Evolutionary conservation across 2,113 vertebrate genomes (phyloP).

Genomic region (Daubentonia madagascariensis): DNA sequence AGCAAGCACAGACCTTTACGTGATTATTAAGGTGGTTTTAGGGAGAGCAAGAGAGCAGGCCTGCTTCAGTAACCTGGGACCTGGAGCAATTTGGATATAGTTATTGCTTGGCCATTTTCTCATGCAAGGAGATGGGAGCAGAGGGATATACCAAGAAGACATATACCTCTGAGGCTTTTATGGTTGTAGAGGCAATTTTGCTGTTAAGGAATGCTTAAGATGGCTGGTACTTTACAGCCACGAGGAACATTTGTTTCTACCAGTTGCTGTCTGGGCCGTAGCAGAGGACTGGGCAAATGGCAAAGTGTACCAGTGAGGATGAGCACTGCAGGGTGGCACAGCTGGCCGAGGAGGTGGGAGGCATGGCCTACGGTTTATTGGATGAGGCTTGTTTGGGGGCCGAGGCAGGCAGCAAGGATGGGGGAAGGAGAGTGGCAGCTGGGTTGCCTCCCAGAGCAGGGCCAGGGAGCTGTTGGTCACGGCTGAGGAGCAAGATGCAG

Average conservation of each 20-base stretch:
- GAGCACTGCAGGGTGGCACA: not conserved
- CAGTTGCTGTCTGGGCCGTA: not conserved
- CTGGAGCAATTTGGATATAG: not conserved
- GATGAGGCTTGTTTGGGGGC: not conserved
- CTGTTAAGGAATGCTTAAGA: not conserved
- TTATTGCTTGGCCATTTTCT: not conserved
- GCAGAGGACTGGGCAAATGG: not conserved
- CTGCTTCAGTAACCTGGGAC: not conserved
- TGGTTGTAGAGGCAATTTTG: not conserved
- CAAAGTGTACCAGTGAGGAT: accelerated
- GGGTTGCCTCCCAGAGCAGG: not conserved
- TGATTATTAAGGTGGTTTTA: not conserved
- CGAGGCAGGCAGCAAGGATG: not conserved
- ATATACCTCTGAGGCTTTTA: not conserved
- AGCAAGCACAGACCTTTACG: accelerated
- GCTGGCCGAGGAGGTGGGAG: not conserved
- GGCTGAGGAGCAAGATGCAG: not conserved
- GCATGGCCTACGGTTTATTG: not conserved
- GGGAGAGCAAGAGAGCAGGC: not conserved
- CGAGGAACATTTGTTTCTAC: not conserved
- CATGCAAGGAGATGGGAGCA: accelerated
- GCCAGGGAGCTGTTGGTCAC: not conserved
- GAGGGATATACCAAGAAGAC: not conserved
- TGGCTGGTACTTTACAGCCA: not conserved
- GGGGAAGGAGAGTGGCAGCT: not conserved